These are phyloP conservation scores for Dicrostonyx torquatus DNA, from an alignment of 2,797 vertebrate genomes.

Conservation along the genomic window DNA sequence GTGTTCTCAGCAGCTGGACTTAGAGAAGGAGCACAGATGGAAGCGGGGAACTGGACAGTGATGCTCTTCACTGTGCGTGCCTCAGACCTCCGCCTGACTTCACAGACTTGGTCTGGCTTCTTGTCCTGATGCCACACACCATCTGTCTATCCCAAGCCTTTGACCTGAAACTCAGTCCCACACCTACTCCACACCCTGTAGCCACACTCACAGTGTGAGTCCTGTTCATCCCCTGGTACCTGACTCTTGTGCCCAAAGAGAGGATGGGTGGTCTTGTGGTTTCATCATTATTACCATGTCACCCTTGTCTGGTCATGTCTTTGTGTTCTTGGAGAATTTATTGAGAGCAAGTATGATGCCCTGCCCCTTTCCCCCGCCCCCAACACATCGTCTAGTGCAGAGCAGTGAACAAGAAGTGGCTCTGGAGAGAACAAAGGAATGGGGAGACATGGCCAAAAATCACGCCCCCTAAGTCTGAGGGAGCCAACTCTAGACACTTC, in stretches of 20 bases:
- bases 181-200: too few relatives aligned
- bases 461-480: not conserved
- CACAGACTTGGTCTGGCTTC: not conserved
- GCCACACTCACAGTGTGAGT: not conserved
- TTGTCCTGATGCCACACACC: rapidly evolving
- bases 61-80: not conserved
- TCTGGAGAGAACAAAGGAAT: not conserved
- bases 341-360: not conserved
- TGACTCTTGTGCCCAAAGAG: not conserved
- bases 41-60: not conserved
- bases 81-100: not conserved
- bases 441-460: not conserved
- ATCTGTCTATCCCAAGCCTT: not conserved
- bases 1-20: too few relatives aligned
- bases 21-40: not conserved
- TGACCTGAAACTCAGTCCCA: not conserved
- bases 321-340: not conserved
- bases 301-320: not conserved
- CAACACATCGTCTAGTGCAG: not conserved
- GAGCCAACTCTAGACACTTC: not conserved
- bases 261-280: not conserved
- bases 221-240: not conserved
- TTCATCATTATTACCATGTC: rapidly evolving
- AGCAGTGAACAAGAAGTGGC: not conserved
- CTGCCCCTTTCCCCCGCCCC: not conserved